phyloP scores from a whole-genome alignment of 1,140 invertebrate species.

The Medauroidea extradentata region DNA sequence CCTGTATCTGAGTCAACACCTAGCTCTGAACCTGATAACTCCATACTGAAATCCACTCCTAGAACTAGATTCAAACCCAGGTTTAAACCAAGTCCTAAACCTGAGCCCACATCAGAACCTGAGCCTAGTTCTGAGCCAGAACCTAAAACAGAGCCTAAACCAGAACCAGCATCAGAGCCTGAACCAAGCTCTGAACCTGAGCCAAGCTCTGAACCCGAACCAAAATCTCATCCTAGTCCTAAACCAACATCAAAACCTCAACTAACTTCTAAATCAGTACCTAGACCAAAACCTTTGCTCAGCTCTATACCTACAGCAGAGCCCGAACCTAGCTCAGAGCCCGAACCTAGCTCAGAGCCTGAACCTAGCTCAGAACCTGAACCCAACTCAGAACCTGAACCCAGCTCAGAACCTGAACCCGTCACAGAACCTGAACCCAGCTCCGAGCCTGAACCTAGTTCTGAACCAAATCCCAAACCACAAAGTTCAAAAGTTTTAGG shows the following conservation, averaged over 20 bases:
- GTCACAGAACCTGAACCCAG: slow-evolving; percentile 19
- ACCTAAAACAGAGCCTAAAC: slow-evolving; percentile 46
- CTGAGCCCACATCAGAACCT: slow-evolving; percentile 39
- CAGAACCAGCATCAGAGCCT: slow-evolving; percentile 43
- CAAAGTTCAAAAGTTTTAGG: background rate
- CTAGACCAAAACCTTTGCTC: slow-evolving; percentile 29
- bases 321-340: slow-evolving; percentile 32
- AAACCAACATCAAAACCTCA: slow-evolving; percentile 45
- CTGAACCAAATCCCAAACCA: slow-evolving; percentile 27
- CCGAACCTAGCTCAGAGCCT: slow-evolving; percentile 30
- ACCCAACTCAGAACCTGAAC: slow-evolving; percentile 25
- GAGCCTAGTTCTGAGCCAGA: slow-evolving; percentile 36
- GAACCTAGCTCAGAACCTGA: slow-evolving; percentile 33
- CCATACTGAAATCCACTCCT: slow-evolving; percentile 10
- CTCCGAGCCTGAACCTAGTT: slow-evolving; percentile 30
- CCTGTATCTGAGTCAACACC: slow-evolving; percentile 30
- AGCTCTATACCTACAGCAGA: slow-evolving; percentile 38
- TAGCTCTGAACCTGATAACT: slow-evolving; percentile 23
- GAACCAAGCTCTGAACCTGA: slow-evolving; percentile 43
- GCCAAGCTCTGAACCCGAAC: slow-evolving; percentile 38
- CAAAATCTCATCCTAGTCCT: slow-evolving; percentile 41
- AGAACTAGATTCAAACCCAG: slow-evolving; percentile 29
- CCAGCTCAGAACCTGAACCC: slow-evolving; percentile 20
- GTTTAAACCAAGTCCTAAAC: slow-evolving; percentile 35
- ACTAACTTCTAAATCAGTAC: slow-evolving; percentile 35